phyloP scores from a whole-genome alignment of 2,888 invertebrate genomes.

The Drosophila lacicola region DNA sequence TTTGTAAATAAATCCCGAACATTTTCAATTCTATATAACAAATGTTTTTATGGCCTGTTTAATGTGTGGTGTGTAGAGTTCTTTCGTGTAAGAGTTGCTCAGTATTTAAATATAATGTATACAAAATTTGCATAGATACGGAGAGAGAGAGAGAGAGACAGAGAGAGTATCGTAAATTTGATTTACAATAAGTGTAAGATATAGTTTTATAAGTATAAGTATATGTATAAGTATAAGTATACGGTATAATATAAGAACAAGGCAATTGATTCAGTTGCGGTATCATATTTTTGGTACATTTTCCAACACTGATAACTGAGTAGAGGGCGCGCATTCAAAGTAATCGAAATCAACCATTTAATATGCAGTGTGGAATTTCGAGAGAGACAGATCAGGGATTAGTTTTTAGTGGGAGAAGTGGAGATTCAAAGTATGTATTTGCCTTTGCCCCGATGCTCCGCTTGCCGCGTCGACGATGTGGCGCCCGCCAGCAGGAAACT shows the following conservation, averaged over 20 bases:
- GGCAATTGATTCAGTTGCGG: conserved; percentile 62
- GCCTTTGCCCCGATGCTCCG: conserved; percentile 71
- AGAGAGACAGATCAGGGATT: conserved; percentile 15
- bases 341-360: conserved; percentile 22
- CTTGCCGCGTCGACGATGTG: conserved; percentile 73
- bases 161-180: conserved; percentile 69
- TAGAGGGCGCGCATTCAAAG: conserved; percentile 11
- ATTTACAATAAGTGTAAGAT: conserved; percentile 67
- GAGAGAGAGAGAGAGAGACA: conserved; percentile 13
- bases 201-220: conserved; percentile 43
- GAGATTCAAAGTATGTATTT: conserved; percentile 67
- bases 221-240: conserved; percentile 40
- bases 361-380: conserved; percentile 24
- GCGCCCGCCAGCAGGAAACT: conserved; percentile 63
- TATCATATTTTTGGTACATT: conserved; percentile 57
- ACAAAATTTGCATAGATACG: conserved; percentile 50
- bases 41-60: conserved; percentile 12
- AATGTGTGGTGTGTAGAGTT: conserved; percentile 18
- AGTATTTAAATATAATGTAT: conserved; percentile 44
- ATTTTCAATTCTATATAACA: conserved; percentile 20
- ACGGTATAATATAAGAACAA: conserved; percentile 61
- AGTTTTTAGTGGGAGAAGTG: conserved; percentile 3
- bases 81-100: conserved; percentile 39
- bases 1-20: conserved; percentile 47
- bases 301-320: conserved; percentile 55